phyloP scores from a whole-genome alignment of 2,888 invertebrate genomes.

The Pollenia angustigena region DNA sequence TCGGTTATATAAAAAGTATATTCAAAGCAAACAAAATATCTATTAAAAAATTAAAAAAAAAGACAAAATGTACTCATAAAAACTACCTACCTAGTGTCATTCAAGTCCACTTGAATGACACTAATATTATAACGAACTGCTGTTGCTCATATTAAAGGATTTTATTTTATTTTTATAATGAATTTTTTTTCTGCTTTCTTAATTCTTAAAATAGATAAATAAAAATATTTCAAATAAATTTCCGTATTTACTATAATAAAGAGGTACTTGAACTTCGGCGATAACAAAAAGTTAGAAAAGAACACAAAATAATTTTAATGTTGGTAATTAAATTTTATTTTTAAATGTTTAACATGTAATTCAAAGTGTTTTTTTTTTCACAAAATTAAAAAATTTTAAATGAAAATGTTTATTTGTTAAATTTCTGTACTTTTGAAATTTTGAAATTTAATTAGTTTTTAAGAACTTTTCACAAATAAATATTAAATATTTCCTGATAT shows the following conservation, averaged over 20 bases:
- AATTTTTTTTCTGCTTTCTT: constrained; percentile 3
- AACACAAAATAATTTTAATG: not conserved
- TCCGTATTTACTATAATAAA: constrained; percentile 61
- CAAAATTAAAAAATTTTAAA: not conserved
- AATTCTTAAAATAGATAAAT: constrained; percentile 63
- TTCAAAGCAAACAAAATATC: constrained; percentile 17
- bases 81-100: no score
- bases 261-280: constrained; percentile 66
- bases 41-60: not conserved
- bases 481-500: no score
- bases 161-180: constrained; percentile 42
- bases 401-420: not conserved
- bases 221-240: constrained; percentile 35
- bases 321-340: constrained; percentile 49
- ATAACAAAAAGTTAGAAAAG: not conserved
- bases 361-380: constrained; percentile 34
- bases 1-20: constrained; percentile 6
- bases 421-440: no score
- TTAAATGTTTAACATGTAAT: not conserved
- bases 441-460: no score
- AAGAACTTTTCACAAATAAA: no score
- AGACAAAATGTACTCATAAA: constrained; percentile 29
- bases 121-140: constrained; percentile 45
- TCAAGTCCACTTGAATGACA: constrained; percentile 50
- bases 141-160: constrained; percentile 62